phyloP scores from a whole-genome alignment of 2,888 invertebrate species.

The Serrognathus titanus region DNA sequence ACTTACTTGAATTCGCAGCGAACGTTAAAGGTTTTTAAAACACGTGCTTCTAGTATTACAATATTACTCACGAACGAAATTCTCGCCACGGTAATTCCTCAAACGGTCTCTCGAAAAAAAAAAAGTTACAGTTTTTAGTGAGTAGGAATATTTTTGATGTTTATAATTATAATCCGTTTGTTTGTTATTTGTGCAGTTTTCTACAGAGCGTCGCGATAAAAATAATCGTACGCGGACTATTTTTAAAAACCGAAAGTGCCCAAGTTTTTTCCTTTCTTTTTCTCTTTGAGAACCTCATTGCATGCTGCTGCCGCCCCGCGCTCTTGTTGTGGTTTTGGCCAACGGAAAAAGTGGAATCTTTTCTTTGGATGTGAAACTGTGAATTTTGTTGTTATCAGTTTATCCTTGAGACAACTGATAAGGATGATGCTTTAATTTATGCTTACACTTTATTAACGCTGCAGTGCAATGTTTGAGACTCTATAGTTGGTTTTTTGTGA shows the following conservation, averaged over 20 bases:
- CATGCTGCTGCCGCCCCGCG: no score
- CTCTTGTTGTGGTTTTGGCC: neutral
- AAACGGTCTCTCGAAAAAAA: no score
- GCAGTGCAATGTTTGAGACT: slow-evolving; percentile 1
- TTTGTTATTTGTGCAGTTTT: no score
- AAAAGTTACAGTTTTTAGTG: no score
- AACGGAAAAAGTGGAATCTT: neutral
- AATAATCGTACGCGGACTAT: slow-evolving; percentile 5
- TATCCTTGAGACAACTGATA: slow-evolving; percentile 19
- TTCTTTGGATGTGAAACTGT: slow-evolving; percentile 1
- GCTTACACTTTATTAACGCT: slow-evolving; percentile 9
- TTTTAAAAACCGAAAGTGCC: neutral
- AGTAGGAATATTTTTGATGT: no score
- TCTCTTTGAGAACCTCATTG: no score
- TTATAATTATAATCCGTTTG: no score
- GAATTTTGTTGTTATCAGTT: slow-evolving; percentile 12
- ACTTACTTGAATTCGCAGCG: neutral
- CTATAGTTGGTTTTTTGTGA: slow-evolving; percentile 12
- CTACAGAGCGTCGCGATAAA: neutral
- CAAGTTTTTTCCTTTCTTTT: no score
- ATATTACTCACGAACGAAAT: neutral
- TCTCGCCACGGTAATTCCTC: no score
- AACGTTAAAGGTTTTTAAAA: neutral
- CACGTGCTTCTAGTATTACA: neutral
- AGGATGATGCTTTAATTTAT: slow-evolving; percentile 6